Percentiles rank a stretch among this genome's conserved stretches.
Evolutionary conservation across 2,113 vertebrate genomes (phyloP).

Genomic region (Dasyurus viverrinus): DNA sequence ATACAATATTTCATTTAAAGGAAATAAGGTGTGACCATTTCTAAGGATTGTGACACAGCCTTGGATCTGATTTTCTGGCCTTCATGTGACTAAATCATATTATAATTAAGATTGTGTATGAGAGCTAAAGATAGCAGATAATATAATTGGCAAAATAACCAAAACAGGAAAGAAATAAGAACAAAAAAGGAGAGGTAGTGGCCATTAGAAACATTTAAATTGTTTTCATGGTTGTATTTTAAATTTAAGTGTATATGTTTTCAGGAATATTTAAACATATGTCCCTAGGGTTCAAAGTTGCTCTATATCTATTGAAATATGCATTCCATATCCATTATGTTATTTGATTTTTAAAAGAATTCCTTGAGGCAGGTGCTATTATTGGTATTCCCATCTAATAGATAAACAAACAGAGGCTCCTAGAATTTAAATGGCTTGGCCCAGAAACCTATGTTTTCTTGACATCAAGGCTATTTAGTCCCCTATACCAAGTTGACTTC

Average conservation of each 20-base stretch:
- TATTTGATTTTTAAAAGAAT: neutral
- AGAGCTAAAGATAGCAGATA: neutral
- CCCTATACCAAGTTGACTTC: neutral
- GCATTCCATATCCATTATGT: neutral
- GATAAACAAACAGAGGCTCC: neutral
- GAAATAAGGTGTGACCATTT: neutral
- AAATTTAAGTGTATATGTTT: constrained; percentile 31
- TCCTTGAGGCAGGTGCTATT: neutral
- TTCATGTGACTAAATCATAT: neutral
- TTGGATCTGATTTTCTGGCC: neutral
- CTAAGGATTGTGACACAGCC: neutral
- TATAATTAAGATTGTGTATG: neutral
- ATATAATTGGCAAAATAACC: neutral
- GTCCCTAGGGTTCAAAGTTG: neutral
- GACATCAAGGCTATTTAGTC: neutral
- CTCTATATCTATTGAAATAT: neutral
- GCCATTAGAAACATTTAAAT: neutral
- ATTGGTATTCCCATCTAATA: neutral
- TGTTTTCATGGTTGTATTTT: constrained; percentile 39
- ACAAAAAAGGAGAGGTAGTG: neutral
- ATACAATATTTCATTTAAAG: neutral
- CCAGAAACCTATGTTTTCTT: neutral
- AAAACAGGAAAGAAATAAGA: constrained; percentile 25
- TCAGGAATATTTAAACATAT: constrained; percentile 1
- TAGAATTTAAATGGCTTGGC: neutral